Conservation (phyloP, 2,888 invertebrate species). For the Agrochola lychnidis region DNA sequence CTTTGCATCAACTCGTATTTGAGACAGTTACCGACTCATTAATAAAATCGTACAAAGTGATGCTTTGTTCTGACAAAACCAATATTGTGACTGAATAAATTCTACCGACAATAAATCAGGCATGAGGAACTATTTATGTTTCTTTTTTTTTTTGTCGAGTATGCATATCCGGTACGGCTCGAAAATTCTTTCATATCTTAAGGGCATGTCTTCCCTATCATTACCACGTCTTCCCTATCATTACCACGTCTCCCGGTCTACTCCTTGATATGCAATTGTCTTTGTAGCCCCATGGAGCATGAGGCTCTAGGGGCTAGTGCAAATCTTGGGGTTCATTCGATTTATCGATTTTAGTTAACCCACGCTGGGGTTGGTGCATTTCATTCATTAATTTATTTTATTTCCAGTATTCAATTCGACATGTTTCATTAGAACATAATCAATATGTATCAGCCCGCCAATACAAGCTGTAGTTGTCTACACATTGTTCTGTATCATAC, state of each 20-base stretch:
- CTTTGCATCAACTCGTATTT: neutral
- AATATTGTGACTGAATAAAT: neutral
- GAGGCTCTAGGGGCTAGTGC: no score
- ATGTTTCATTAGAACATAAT: neutral
- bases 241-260: no score
- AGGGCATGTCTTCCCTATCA: no score
- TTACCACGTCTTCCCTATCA: no score
- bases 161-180: no score
- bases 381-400: neutral
- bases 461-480: neutral
- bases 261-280: no score
- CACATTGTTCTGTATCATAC: constrained; percentile 12
- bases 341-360: no score
- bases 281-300: no score
- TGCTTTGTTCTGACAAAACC: neutral
- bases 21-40: neutral
- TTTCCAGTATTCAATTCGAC: neutral
- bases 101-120: neutral
- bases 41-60: neutral
- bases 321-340: no score
- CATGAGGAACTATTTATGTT: no score
- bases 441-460: constrained; percentile 6
- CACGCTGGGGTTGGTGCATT: no score
- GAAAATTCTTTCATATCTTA: no score
- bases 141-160: neutral